Evolutionary conservation across 2,113 vertebrate species (phyloP), one percentile per base, ranked within the genome.

Genomic region (Lutjanus erythropterus): DNA sequence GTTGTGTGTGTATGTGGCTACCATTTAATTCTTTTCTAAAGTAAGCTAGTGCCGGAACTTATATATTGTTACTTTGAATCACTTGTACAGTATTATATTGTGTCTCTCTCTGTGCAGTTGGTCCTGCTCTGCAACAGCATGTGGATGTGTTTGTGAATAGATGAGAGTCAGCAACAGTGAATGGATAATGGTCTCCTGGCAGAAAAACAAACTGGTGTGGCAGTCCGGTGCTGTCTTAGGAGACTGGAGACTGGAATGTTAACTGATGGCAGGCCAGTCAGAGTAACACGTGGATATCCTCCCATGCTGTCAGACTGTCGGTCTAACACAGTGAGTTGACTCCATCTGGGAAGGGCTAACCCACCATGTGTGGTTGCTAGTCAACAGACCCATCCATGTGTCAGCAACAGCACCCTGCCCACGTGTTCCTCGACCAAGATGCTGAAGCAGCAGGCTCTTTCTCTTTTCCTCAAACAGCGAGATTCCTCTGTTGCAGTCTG

Each of bases 361-460:
- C 42, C 37, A 21, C 64, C 29, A 14, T 73, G 39, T 64, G 68
- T 69, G 56, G 64, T 65, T 74, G 58, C 69, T 74, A 56, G 59
- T 71, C 46, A 66, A n/a, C 59, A 69, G 66, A 46, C 50, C 39
- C 19, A 59, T 70, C 56, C 60, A 64, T 86, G 65, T 75, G 70
- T 29, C 73, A 59, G 56, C 75, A 56, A 74, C 39, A 64, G 55
- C 52, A 70, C 46, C 60, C 33, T 75, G 71, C 76, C 72, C 60
- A 76, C 35, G 6, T 49, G 58, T 71, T 71, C 27, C 44, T 55
- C 60, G 65, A 61, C 0, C 7, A 19, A 62, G 23, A 9, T 31
- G 21, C n/a, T 33, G 0, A 29, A 71, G 61, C 61, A 76, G 59
- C 46, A 71, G 56, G 39, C 12, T 42, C 8, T 6, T 46, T 80